These are phyloP conservation scores for Nineta flava DNA, from an alignment of 2,888 invertebrate species.

Conservation along the genomic window DNA sequence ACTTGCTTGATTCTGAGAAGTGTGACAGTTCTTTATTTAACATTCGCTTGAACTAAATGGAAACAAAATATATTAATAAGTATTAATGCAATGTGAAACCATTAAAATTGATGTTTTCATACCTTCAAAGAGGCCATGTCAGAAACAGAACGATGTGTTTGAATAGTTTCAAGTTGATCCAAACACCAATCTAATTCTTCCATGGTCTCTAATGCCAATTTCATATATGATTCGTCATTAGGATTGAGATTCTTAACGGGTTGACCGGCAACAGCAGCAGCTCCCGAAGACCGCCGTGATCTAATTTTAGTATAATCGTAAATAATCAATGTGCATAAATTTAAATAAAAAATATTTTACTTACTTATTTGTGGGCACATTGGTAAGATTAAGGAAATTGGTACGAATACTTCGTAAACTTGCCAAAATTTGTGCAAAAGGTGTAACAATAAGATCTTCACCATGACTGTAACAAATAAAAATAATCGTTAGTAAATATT, in stretches of 20 bases:
- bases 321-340: neutral
- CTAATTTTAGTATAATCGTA: constrained; percentile 26
- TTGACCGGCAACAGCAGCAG: constrained; percentile 49
- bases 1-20: constrained; percentile 97
- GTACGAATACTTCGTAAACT: constrained; percentile 95
- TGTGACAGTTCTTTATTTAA: constrained; percentile 98
- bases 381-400: constrained; percentile 95
- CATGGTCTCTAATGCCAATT: constrained; percentile 88
- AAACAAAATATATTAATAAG: constrained; percentile 10
- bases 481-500: constrained; percentile 7
- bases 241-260: constrained; percentile 57
- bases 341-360: constrained; percentile 26
- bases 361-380: constrained; percentile 78
- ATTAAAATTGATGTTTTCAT: constrained; percentile 18
- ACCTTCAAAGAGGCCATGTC: constrained; percentile 99
- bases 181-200: constrained; percentile 99
- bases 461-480: constrained; percentile 55
- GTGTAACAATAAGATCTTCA: constrained; percentile 99
- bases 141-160: constrained; percentile 97
- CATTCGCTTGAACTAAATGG: constrained; percentile 95
- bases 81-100: neutral
- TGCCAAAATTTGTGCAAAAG: constrained; percentile 99
- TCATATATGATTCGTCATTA: constrained; percentile 82
- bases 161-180: constrained; percentile 98
- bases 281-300: constrained; percentile 63